Evolutionary conservation across 2,888 invertebrate genomes (phyloP), one percentile per base, ranked within the genome.

Genomic region (Drosophila sordidapex): DNA sequence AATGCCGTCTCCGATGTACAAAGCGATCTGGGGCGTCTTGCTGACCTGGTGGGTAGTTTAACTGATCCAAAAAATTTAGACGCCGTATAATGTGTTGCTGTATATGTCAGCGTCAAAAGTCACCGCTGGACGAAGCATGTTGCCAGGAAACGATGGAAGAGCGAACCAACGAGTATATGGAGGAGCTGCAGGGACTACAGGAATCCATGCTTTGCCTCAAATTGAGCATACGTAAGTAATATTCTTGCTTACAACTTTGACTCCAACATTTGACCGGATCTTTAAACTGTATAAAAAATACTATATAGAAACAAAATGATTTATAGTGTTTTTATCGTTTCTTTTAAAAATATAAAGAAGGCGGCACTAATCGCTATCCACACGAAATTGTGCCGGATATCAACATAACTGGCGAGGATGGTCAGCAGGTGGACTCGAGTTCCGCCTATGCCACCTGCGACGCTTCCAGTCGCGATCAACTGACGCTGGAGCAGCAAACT

Each of bases 141-240:
- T 92, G 91, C 29, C 92, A 90, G 69, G 93, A 93, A 68, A 84
- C 89, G 0, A 90, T 93, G 73, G 81, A 91, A 59, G 92, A 93
- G 66, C 89, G 92, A 2, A 82, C 84, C 21, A 64, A 67, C 15
- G 89, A 85, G 63, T 93, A 93, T 46, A 86, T 87, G 62, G 88
- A 87, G 58, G 92, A 92, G 59, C 74, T 93, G 4, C 85, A 89
- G 11, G 91, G 90, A 0, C 79, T 93, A 18, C 81, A 89, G n/a
- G 92, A 90, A 66, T 88, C 90, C 10, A 76, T 93, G 58, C 87
- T 91, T 58, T 85, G 90, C 38, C 86, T 93, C 10, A 91, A 90
- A 38, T 81, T 89, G 58, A 84, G 82, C 73, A 92, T 92, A 72
- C 92, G 93, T 93, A 80, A 81, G 92, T 15, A 25, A 25, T 8